Evolutionary conservation across 2,113 vertebrate genomes (phyloP).

Genomic region (Chloropsis cyanopogon): DNA sequence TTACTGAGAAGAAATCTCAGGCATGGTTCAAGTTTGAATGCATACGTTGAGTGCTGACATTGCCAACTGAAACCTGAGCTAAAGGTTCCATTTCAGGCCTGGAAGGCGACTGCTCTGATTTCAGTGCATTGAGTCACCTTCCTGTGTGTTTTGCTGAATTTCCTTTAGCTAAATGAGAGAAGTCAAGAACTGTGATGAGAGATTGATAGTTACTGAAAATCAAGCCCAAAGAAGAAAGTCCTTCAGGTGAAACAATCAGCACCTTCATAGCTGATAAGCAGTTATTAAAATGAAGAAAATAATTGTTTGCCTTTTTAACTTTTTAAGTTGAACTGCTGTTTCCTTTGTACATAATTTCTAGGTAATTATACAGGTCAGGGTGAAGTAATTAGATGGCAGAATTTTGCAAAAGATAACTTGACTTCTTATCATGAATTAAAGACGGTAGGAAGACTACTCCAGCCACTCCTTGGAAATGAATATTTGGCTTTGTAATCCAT

Average conservation of each 20-base stretch:
- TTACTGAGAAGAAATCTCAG: background rate
- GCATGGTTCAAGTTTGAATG: background rate
- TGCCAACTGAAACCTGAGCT: conserved; percentile 45
- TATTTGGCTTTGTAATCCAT: background rate
- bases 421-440: background rate
- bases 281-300: conserved; percentile 31
- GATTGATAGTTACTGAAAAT: background rate
- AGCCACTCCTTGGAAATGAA: background rate
- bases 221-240: background rate
- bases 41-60: background rate
- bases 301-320: conserved; percentile 6
- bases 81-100: conserved; percentile 36
- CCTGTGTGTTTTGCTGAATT: conserved; percentile 1
- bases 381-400: conserved; percentile 15
- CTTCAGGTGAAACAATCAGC: background rate
- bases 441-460: background rate
- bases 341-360: background rate
- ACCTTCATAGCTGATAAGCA: background rate
- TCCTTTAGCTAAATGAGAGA: background rate
- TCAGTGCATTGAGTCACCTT: conserved; percentile 30
- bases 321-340: background rate
- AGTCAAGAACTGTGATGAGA: background rate
- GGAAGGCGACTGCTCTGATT: conserved; percentile 31
- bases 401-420: background rate
- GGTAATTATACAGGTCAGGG: conserved; percentile 5